phyloP scores from a whole-genome alignment of 2,888 invertebrate species.

The Eupithecia tripunctaria region DNA sequence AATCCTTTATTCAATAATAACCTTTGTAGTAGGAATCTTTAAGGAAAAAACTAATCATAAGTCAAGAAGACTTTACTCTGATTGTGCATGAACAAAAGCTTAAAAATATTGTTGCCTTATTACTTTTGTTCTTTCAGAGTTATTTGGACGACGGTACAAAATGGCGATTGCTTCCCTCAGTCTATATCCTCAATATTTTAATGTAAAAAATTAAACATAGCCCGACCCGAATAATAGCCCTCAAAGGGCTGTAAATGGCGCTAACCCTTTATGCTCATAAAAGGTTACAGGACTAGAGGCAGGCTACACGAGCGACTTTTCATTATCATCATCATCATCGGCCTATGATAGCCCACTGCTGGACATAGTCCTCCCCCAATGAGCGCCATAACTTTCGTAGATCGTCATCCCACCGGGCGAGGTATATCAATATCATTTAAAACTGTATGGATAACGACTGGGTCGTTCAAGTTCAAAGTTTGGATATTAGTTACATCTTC shows the following conservation, averaged over 20 bases:
- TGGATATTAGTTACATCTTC: too few species aligned
- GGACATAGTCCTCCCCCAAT: too few species aligned
- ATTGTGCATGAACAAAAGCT: background rate
- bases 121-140: background rate
- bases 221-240: constrained; percentile 18
- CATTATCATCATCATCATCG: too few species aligned
- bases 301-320: constrained; percentile 11
- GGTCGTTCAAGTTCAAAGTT: too few species aligned
- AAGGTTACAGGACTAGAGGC: background rate
- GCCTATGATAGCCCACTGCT: too few species aligned
- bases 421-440: too few species aligned
- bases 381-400: too few species aligned
- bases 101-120: background rate
- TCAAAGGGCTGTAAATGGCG: constrained; percentile 17
- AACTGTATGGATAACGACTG: too few species aligned
- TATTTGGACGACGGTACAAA: background rate
- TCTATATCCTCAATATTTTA: constrained; percentile 13
- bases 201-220: constrained; percentile 15
- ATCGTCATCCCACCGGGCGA: too few species aligned
- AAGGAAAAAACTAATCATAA: too few species aligned
- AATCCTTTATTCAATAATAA: too few species aligned
- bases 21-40: too few species aligned
- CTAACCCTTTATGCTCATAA: constrained; percentile 14
- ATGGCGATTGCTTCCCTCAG: background rate
- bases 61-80: background rate